phyloP scores from a whole-genome alignment of 2,888 invertebrate genomes.

The Epinotia bilunana region DNA sequence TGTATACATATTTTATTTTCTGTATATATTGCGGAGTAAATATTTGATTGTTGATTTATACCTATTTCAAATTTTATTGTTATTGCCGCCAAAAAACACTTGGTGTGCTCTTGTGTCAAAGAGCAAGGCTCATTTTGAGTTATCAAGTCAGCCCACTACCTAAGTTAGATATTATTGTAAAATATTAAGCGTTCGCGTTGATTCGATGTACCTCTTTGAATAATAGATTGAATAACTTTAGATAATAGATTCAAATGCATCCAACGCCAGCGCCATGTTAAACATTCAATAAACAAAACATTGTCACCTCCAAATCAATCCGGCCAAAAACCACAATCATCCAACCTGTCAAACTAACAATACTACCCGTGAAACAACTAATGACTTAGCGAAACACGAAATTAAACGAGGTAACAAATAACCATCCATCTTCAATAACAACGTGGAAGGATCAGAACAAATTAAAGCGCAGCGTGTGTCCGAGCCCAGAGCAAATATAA shows the following conservation, averaged over 20 bases:
- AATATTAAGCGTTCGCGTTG: too few relatives aligned
- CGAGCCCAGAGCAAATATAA: constrained; percentile 41
- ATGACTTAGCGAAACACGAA: constrained; percentile 44
- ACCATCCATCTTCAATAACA: constrained; percentile 36
- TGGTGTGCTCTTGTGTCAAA: too few relatives aligned
- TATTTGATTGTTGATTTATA: too few relatives aligned
- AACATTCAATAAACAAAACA: constrained; percentile 11
- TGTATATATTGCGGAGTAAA: too few relatives aligned
- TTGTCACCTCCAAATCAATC: constrained; percentile 34
- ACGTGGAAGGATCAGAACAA: constrained; percentile 23
- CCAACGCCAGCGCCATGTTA: neutral
- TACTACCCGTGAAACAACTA: constrained; percentile 42
- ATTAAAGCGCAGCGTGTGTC: constrained; percentile 27
- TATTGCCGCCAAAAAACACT: too few relatives aligned
- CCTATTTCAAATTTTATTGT: too few relatives aligned
- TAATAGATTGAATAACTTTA: neutral
- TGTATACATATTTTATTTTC: too few relatives aligned
- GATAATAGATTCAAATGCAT: neutral
- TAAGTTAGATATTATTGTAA: too few relatives aligned
- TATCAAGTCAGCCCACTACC: too few relatives aligned
- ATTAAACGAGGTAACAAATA: constrained; percentile 43
- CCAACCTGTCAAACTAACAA: constrained; percentile 32
- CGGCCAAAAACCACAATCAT: constrained; percentile 5
- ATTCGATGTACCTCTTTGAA: too few relatives aligned
- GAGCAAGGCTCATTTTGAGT: too few relatives aligned